These are phyloP conservation scores for Todiramphus chloris DNA, from an alignment of 2,113 vertebrate species.

Conservation along the genomic window DNA sequence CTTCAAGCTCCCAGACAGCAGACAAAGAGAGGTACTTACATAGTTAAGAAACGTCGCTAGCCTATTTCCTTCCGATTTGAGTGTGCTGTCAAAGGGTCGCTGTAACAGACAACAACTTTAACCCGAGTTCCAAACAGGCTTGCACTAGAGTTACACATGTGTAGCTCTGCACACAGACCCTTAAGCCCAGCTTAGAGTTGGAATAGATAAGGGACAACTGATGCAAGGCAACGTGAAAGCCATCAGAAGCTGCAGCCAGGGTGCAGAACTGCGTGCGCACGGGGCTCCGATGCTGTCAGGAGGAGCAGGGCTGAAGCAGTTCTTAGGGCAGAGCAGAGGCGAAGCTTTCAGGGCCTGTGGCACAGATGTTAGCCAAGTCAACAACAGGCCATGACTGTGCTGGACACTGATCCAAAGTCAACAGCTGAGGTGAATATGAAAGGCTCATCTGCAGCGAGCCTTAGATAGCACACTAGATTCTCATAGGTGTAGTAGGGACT, in stretches of 20 bases:
- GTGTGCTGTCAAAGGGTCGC: constrained; percentile 97
- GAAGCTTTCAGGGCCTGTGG: background rate
- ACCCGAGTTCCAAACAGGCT: constrained; percentile 64
- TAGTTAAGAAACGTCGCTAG: constrained; percentile 99
- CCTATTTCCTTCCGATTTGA: constrained; percentile 97
- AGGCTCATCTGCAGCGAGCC: background rate
- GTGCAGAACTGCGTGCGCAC: background rate
- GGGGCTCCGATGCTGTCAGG: rapidly evolving
- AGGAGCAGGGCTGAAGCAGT: background rate
- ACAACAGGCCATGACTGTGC: background rate
- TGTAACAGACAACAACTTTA: constrained; percentile 96
- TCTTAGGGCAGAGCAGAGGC: background rate
- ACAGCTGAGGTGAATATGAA: background rate
- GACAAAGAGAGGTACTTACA: constrained; percentile 87
- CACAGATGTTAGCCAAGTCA: background rate
- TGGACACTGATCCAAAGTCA: background rate
- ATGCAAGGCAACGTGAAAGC: background rate
- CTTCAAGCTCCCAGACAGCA: constrained; percentile 41
- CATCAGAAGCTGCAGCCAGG: background rate
- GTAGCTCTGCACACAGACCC: constrained; percentile 2
- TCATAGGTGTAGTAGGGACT: background rate
- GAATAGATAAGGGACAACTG: background rate
- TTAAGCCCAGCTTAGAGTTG: background rate
- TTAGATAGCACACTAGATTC: background rate
- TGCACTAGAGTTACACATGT: background rate